Evolutionary conservation across 2,797 vertebrate species (phyloP).

Genomic region (Tamandua tetradactyla): DNA sequence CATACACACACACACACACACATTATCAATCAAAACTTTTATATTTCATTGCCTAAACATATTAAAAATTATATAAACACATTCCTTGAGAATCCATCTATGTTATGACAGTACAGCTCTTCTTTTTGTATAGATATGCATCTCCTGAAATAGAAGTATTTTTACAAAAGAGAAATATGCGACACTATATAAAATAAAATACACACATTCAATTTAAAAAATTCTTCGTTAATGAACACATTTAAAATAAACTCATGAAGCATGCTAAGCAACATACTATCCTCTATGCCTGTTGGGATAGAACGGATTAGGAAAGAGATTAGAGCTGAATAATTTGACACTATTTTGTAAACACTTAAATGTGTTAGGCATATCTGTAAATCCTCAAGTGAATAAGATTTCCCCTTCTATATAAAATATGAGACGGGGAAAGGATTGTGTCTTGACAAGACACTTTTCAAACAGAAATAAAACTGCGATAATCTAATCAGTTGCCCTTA

Average conservation of each 20-base stretch:
- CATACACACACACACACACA: neutral
- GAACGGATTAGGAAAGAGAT: conserved; percentile 46
- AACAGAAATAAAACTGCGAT: conserved; percentile 67
- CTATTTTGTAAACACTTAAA: conserved; percentile 75
- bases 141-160: neutral
- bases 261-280: neutral
- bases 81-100: neutral
- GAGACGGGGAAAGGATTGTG: neutral
- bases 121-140: neutral
- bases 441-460: conserved; percentile 72
- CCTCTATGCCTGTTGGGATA: conserved; percentile 16
- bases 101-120: neutral
- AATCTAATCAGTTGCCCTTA: conserved; percentile 64
- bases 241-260: conserved; percentile 40
- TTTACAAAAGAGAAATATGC: conserved; percentile 19
- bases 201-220: conserved; percentile 20
- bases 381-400: conserved; percentile 63
- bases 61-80: conserved; percentile 39
- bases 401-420: conserved; percentile 32
- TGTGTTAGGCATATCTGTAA: conserved; percentile 67
- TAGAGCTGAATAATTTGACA: conserved; percentile 60
- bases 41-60: neutral
- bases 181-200: neutral
- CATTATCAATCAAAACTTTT: conserved; percentile 37
- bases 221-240: conserved; percentile 41